These are phyloP conservation scores for Plutella xylostella DNA, from an alignment of 2,888 invertebrate genomes.

Conservation along the genomic window DNA sequence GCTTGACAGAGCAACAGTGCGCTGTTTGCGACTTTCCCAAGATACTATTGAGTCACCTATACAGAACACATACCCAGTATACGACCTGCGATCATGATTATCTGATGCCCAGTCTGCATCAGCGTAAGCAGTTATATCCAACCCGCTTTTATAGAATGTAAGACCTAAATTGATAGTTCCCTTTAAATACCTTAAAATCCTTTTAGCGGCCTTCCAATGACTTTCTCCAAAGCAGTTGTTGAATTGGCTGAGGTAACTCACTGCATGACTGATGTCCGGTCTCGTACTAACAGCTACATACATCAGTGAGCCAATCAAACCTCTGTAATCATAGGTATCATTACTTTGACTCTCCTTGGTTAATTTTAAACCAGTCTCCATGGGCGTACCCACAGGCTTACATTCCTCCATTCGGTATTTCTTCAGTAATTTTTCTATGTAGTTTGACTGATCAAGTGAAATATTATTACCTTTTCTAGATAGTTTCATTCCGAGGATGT, in stretches of 20 bases:
- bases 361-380: too few species aligned
- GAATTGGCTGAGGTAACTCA: conserved; percentile 18
- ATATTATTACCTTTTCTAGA: too few species aligned
- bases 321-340: too few species aligned
- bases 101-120: neutral
- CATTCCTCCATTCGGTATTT: too few species aligned
- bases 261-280: conserved; percentile 20
- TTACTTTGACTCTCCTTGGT: too few species aligned
- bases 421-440: too few species aligned
- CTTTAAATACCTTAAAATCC: conserved; percentile 19
- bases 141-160: neutral
- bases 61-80: neutral
- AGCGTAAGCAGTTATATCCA: neutral
- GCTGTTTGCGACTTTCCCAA: neutral
- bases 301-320: too few species aligned
- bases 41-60: neutral
- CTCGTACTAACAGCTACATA: conserved; percentile 17
- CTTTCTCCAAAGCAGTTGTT: conserved; percentile 13
- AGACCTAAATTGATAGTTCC: conserved; percentile 13
- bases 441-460: too few species aligned
- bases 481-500: too few species aligned
- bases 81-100: neutral
- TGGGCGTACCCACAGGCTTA: too few species aligned
- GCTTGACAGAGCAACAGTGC: neutral
- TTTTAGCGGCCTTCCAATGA: conserved; percentile 20